These are phyloP conservation scores for Oncorhynchus keta DNA, from an alignment of 2,113 vertebrate species.

Conservation along the genomic window DNA sequence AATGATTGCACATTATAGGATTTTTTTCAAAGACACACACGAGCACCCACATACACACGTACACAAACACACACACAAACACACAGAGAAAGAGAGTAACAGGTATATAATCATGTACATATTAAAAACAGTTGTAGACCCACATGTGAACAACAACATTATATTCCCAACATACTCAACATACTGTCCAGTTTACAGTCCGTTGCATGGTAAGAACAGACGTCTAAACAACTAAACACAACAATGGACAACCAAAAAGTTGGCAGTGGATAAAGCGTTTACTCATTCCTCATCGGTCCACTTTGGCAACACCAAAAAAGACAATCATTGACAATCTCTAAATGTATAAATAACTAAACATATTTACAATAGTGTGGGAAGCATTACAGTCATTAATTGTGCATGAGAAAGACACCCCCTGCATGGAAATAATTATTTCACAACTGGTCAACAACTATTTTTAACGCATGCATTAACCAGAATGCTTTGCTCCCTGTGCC, in stretches of 20 bases:
- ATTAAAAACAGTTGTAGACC: background rate
- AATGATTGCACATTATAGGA: conserved; percentile 64
- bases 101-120: background rate
- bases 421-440: background rate
- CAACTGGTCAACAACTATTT: background rate
- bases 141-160: background rate
- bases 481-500: conserved; percentile 30
- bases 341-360: conserved; percentile 10
- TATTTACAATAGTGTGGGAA: background rate
- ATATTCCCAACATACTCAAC: background rate
- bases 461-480: conserved; percentile 22
- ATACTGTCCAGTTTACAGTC: background rate
- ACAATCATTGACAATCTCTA: background rate
- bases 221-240: background rate
- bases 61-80: background rate
- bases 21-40: conserved; percentile 24
- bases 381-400: background rate
- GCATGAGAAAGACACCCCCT: background rate
- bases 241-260: background rate
- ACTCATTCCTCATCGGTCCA: background rate
- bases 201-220: background rate
- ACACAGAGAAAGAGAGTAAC: background rate
- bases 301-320: conserved; percentile 9
- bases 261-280: background rate
- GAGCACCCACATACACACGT: background rate